Conservation (phyloP, 2,888 invertebrate genomes). For the Sialis lutaria region DNA sequence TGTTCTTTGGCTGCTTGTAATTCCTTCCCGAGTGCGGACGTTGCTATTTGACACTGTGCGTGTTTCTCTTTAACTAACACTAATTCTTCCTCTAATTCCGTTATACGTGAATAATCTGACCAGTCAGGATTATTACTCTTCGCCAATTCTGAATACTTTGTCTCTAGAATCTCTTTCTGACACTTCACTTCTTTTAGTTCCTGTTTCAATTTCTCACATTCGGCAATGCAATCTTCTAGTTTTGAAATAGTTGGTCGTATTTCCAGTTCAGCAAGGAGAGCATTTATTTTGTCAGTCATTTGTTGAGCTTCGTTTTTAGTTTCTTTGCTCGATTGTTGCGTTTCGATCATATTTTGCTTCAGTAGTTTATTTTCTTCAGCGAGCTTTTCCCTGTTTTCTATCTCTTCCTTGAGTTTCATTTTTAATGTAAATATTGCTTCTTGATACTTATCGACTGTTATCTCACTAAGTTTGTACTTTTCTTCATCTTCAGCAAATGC, state of each 20-base stretch:
- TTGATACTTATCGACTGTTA: conserved; percentile 16
- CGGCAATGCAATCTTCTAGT: conserved; percentile 10
- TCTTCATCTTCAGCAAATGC: not conserved
- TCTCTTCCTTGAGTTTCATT: conserved; percentile 7
- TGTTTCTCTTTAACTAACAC: conserved; percentile 55
- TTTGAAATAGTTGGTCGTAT: conserved; percentile 11
- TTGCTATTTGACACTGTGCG: conserved; percentile 44
- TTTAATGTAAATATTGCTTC: conserved; percentile 3
- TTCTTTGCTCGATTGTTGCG: conserved; percentile 28
- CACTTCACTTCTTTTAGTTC: conserved; percentile 10
- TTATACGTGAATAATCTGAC: conserved; percentile 10
- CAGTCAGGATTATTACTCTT: not conserved
- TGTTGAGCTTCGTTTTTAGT: conserved; percentile 29
- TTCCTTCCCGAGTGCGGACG: conserved; percentile 39
- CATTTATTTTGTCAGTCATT: conserved; percentile 23
- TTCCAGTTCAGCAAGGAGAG: conserved; percentile 18
- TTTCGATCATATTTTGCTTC: conserved; percentile 17
- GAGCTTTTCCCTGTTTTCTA: conserved; percentile 13
- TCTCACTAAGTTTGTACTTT: not conserved
- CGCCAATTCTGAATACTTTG: not conserved
- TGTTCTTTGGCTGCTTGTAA: conserved; percentile 40
- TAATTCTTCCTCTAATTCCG: conserved; percentile 53
- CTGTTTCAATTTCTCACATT: conserved; percentile 9
- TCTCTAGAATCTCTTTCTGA: conserved; percentile 14
- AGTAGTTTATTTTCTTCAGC: conserved; percentile 11